Conservation (phyloP, 1,140 invertebrate genomes). For the Octopus bimaculoides region DNA sequence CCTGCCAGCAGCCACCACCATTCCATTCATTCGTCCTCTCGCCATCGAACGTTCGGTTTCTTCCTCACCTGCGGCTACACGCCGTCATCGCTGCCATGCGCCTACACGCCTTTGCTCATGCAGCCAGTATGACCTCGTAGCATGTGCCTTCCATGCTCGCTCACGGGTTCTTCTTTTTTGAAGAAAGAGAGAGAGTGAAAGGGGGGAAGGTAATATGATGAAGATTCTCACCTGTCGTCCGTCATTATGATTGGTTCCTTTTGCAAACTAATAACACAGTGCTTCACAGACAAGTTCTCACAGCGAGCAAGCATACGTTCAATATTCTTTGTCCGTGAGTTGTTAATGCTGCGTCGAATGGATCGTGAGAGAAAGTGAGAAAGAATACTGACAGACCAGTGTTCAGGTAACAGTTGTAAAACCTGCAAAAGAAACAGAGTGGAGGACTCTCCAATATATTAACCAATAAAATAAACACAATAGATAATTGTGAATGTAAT, state of each 20-base stretch:
- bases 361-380: constrained; percentile 56
- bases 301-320: constrained; percentile 57
- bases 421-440: constrained; percentile 43
- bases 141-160: not conserved
- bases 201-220: not conserved
- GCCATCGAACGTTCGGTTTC: too few relatives aligned
- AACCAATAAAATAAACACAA: too few relatives aligned
- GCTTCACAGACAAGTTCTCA: constrained; percentile 57
- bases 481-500: too few relatives aligned
- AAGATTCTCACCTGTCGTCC: constrained; percentile 54
- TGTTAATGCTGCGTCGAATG: constrained; percentile 54
- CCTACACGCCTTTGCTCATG: not conserved
- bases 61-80: not conserved
- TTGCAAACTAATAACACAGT: constrained; percentile 52
- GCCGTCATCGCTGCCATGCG: not conserved
- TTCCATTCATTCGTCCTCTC: too few relatives aligned
- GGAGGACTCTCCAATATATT: too few relatives aligned
- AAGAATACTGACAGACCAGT: constrained; percentile 58
- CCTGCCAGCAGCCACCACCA: too few relatives aligned
- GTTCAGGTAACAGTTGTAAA: constrained; percentile 57
- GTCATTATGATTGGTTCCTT: constrained; percentile 52
- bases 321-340: constrained; percentile 52
- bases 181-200: not conserved
- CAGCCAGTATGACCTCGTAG: not conserved
- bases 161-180: not conserved